Evolutionary conservation across 1,140 invertebrate species (phyloP).

Genomic region (Parapsyche elsis): DNA sequence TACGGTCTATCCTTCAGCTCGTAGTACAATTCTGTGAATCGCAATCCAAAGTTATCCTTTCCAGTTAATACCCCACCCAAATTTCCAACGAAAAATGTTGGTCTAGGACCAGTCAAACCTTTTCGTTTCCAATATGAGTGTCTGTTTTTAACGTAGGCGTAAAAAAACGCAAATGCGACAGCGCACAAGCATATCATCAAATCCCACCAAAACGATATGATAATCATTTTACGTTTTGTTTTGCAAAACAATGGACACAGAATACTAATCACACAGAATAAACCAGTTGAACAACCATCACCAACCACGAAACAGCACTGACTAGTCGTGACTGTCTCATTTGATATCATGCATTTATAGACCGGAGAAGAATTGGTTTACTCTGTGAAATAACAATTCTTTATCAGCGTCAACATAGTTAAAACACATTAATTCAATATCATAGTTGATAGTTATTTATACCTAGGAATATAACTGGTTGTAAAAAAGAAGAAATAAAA

Average conservation of each 20-base stretch:
- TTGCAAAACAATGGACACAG: neutral
- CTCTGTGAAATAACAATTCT: no score
- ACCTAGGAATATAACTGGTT: no score
- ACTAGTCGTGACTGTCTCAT: neutral
- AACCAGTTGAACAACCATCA: neutral
- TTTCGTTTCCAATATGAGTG: constrained; percentile 60
- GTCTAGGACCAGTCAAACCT: constrained; percentile 60
- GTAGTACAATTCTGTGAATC: constrained; percentile 14
- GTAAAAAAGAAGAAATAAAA: no score
- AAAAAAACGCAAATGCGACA: neutral
- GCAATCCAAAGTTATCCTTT: constrained; percentile 58
- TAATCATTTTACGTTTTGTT: neutral
- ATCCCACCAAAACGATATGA: constrained; percentile 47
- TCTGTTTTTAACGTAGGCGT: neutral
- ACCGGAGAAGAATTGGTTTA: no score
- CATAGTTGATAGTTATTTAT: no score
- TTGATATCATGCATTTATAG: no score
- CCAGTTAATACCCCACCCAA: constrained; percentile 60
- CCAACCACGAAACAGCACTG: neutral
- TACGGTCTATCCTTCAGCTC: constrained; percentile 17
- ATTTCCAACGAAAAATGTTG: constrained; percentile 60
- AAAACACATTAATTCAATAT: no score
- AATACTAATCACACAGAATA: neutral
- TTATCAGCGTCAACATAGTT: no score
- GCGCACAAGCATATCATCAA: neutral